Base-by-base conservation (phyloP, 2,797 vertebrate genomes). In the Antennarius maculatus region DNA sequence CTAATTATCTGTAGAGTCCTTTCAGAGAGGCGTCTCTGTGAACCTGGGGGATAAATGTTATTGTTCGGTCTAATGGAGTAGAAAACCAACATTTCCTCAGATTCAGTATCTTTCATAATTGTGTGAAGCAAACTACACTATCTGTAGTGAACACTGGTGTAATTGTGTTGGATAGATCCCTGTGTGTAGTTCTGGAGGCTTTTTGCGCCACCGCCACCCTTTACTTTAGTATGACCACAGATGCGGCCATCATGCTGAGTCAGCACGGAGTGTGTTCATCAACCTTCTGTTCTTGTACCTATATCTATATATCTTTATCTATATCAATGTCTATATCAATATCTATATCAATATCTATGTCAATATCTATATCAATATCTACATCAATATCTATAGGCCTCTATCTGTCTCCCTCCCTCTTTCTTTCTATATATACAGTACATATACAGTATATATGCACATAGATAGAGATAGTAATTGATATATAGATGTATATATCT, bases 41-140 rank as follows among this genome's bases (percentile, higher is more conserved):
- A 93, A 92, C 92, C 92, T 94, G 88, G 68, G 86, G 31, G 31
- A 8, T 5, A 89, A 70, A 89, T 92, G 91, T 94, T 95, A 95
- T 96, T 96, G 96, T 97, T 95, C 91, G 87, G 92, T 92, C 93
- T 94, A 95, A 95, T 94, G 94, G 94, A 95, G 93, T 94, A 93
- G 81, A 97, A 96, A 97, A 95, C 77, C 66, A 96, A 96, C 93
- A 93, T 95, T 98, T 98, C 97, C 97, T 96, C 95, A 97, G 95
- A 99, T 98, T 98, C 96, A 98, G 97, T 95, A 95, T 94, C 94
- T 93, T 93, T 95, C 94, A 97, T 98, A 98, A 98, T 99, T 97
- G 96, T 98, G 97, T 96, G 97, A 99, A 98, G 96, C 97, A 99
- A 99, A 95, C 95, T 90, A 93, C 95, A 94, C 93, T 94, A 93